A percentile compares a stretch with the other conserved stretches of the same genome.
Evolutionary conservation across 2,797 vertebrate genomes (phyloP).

Genomic region (Carduelis carduelis): DNA sequence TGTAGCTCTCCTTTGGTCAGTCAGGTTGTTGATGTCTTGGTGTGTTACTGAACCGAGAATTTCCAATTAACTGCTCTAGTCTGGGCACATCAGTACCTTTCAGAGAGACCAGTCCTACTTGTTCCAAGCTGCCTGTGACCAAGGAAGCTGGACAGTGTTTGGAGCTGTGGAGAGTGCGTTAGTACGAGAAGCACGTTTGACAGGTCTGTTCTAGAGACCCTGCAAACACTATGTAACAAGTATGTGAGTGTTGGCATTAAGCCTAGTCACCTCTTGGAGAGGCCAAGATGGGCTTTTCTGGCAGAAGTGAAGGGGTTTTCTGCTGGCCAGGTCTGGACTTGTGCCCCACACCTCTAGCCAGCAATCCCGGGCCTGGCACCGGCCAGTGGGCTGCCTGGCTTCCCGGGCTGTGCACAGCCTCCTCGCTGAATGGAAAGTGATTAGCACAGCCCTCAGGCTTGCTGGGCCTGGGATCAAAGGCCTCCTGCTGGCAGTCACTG

Average conservation of each 20-base stretch:
- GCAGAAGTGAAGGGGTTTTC: neutral
- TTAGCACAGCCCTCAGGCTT: neutral
- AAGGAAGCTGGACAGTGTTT: neutral
- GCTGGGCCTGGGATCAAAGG: neutral
- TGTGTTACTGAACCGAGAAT: accelerated
- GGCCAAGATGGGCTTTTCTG: neutral
- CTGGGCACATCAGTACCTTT: neutral
- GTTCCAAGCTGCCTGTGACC: neutral
- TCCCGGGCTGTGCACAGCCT: neutral
- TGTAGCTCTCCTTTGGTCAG: neutral
- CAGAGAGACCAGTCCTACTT: neutral
- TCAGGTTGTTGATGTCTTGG: neutral
- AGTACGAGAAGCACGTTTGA: neutral
- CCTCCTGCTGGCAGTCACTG: neutral
- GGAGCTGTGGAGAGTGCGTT: neutral
- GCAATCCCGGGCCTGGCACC: neutral
- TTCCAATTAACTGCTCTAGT: neutral
- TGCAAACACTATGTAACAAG: neutral
- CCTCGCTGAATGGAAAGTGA: neutral
- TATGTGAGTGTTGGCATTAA: neutral
- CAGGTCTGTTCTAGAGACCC: neutral
- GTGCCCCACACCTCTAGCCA: neutral
- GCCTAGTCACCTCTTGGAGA: neutral
- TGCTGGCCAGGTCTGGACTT: neutral
- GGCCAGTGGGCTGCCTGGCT: neutral